phyloP scores from a whole-genome alignment of 2,113 vertebrate species.

The Platichthys flesus region DNA sequence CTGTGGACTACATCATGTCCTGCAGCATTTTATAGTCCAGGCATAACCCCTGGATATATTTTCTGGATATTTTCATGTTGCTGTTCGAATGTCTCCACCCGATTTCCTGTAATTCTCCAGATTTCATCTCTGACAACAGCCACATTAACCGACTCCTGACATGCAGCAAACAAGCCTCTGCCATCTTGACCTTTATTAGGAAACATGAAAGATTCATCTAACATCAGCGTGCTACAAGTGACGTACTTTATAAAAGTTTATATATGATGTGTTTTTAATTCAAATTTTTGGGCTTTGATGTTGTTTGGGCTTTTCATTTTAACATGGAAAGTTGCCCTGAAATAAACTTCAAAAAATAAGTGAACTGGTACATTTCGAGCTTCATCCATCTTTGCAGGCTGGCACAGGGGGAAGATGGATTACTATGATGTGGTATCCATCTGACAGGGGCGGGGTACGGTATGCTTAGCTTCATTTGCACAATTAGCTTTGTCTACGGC shows the following conservation, averaged over 20 bases:
- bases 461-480: conserved; percentile 44
- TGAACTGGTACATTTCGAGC: conserved; percentile 12
- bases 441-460: conserved; percentile 23
- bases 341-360: conserved; percentile 13
- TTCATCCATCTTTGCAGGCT: conserved; percentile 24
- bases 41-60: too few relatives aligned
- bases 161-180: too few relatives aligned
- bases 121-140: too few relatives aligned
- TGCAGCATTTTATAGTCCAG: too few relatives aligned
- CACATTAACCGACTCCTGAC: too few relatives aligned
- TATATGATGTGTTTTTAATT: too few relatives aligned
- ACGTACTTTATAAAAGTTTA: not conserved
- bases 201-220: not conserved
- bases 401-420: conserved; percentile 33
- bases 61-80: too few relatives aligned
- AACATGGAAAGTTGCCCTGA: not conserved
- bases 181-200: too few relatives aligned
- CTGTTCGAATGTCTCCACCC: too few relatives aligned
- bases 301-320: not conserved
- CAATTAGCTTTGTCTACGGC: conserved; percentile 22
- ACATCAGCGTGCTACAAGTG: not conserved
- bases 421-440: conserved; percentile 47
- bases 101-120: too few relatives aligned
- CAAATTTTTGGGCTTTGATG: not conserved
- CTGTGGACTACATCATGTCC: too few relatives aligned